Evolutionary conservation across 1,140 invertebrate genomes (phyloP).

Genomic region (Artemia franciscana): DNA sequence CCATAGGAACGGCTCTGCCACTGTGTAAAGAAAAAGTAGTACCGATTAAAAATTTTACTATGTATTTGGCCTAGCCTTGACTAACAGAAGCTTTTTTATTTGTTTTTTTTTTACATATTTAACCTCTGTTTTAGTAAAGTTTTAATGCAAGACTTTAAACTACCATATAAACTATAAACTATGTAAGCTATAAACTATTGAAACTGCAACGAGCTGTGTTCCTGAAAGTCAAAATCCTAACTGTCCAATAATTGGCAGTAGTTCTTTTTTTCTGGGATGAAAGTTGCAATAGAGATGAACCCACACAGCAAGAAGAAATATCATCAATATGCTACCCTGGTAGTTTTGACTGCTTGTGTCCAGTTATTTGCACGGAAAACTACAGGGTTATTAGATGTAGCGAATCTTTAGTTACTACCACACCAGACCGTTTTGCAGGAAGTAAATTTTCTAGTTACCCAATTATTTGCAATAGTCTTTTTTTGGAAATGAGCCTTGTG

Average conservation of each 20-base stretch:
- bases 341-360: constrained; percentile 5
- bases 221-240: constrained; percentile 19
- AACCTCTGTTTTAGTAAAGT: no score
- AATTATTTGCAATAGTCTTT: background rate
- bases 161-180: no score
- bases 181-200: no score
- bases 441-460: background rate
- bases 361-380: background rate
- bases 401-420: background rate
- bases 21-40: no score
- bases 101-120: no score
- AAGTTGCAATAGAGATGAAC: background rate
- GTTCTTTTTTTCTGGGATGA: background rate
- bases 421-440: background rate
- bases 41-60: no score
- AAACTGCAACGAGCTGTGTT: constrained; percentile 14
- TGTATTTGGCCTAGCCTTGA: no score
- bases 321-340: constrained; percentile 4
- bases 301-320: background rate
- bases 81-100: no score
- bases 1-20: no score
- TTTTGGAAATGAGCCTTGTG: no score
- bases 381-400: background rate
- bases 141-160: no score
- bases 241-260: constrained; percentile 10